Evolutionary conservation across 2,113 vertebrate genomes (phyloP).

Genomic region (Tiliqua scincoides): DNA sequence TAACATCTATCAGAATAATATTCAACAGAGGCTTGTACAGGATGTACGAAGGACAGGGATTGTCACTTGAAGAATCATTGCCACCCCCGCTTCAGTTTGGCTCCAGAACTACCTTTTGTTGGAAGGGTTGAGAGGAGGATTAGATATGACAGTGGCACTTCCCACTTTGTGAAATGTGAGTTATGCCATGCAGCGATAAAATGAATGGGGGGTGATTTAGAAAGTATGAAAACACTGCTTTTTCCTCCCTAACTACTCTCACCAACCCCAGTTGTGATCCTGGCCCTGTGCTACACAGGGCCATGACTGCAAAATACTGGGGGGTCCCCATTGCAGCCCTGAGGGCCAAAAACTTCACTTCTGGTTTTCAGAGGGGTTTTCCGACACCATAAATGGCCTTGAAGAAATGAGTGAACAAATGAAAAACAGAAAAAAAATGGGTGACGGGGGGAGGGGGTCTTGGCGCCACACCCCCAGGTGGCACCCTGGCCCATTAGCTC

Average conservation of each 20-base stretch:
- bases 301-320: too few relatives aligned
- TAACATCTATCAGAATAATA: conserved; percentile 72
- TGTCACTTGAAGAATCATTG: conserved; percentile 13
- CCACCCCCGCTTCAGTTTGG: neutral
- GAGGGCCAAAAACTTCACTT: too few relatives aligned
- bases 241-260: neutral
- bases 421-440: too few relatives aligned
- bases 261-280: neutral
- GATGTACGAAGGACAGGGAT: neutral
- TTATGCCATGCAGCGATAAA: neutral
- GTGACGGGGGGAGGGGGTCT: too few relatives aligned
- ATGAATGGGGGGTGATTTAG: neutral
- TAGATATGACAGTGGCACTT: neutral
- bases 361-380: too few relatives aligned
- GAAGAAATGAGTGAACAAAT: too few relatives aligned
- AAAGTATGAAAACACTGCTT: neutral
- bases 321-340: too few relatives aligned
- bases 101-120: conserved; percentile 15
- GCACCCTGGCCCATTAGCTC: too few relatives aligned
- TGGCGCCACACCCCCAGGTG: too few relatives aligned
- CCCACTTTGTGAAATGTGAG: neutral
- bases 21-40: conserved; percentile 37
- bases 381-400: too few relatives aligned
- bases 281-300: too few relatives aligned
- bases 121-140: conserved; percentile 22